Base-by-base conservation (phyloP, 2,113 vertebrate species). In the Steatornis caripensis region DNA sequence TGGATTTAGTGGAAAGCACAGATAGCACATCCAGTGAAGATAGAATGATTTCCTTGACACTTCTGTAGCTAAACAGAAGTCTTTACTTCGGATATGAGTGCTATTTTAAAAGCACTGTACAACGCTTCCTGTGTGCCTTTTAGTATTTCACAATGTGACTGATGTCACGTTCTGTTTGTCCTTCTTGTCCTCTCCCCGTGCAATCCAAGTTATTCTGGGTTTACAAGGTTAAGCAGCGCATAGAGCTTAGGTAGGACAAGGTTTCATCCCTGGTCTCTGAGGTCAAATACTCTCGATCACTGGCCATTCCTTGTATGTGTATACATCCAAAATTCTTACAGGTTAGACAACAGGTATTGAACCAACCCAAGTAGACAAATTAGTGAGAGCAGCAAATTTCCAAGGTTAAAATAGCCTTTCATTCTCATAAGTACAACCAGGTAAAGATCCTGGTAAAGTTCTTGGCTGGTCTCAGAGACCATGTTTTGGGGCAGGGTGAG, bases 1-100 rank as follows among this genome's bases (percentile, higher is more conserved):
- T 94, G 72, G 72, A 41, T 81, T 80, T 87, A 90, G 76, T 87
- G 53, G 72, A 95, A 96, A 92, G 86, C 93, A 75, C 32, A 86
- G 71, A 95, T 45, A 93, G 87, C 81, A 54, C 62, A 86, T 86
- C 88, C 83, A 95, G 41, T 29, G 49, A 90, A 51, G 51, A 94
- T 60, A 39, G 90, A 83, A 87, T 77, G 66, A 94, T 94, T 95
- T 93, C 51, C 87, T 94, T 96, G 92, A 94, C 80, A 75, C 83
- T 93, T 81, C 61, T 84, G 60, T 88, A 86, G 81, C 87, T 92
- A 53, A 95, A 90, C 80, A 80, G 85, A 78, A 94, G 46, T 57
- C 82, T 87, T 95, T 79, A 70, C 83, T 92, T 96, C 0, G 8
- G 83, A 90, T 75, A 90, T 88, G 84, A 55, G 53, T 84, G 48